Conservation (phyloP, 2,113 vertebrate species). For the Cervus canadensis region DNA sequence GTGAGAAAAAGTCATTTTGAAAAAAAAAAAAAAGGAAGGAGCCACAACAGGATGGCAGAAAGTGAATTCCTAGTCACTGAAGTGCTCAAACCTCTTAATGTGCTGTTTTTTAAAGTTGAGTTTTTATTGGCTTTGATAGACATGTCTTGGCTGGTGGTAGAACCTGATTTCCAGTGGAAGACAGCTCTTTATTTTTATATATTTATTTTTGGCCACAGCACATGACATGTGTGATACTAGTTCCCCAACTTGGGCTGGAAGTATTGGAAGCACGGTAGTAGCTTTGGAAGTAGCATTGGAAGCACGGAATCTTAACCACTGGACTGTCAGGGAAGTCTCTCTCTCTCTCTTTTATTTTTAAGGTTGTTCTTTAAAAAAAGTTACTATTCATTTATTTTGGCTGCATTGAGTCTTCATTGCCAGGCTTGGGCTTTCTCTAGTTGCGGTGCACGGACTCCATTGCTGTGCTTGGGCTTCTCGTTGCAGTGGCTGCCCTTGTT, state of each 20-base stretch:
- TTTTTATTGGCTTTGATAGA: not conserved
- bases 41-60: not conserved
- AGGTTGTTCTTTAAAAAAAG: not conserved
- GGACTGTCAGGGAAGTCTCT: not conserved
- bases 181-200: not conserved
- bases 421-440: not conserved
- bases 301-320: not conserved
- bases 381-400: not conserved
- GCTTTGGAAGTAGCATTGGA: not conserved
- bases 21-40: not conserved
- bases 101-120: not conserved
- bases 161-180: not conserved
- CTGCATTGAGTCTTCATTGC: not conserved
- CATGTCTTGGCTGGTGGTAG: not conserved
- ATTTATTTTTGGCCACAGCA: not conserved
- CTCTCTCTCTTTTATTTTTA: not conserved
- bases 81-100: not conserved
- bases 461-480: not conserved
- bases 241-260: not conserved
- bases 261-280: not conserved
- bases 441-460: accelerated
- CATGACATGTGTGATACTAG: not conserved
- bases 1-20: not conserved
- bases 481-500: not conserved
- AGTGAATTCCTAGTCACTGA: not conserved